A percentile compares a stretch with the other conserved stretches of the same genome.
phyloP scores from a whole-genome alignment of 2,797 vertebrate genomes.

The Rhinophrynus dorsalis region DNA sequence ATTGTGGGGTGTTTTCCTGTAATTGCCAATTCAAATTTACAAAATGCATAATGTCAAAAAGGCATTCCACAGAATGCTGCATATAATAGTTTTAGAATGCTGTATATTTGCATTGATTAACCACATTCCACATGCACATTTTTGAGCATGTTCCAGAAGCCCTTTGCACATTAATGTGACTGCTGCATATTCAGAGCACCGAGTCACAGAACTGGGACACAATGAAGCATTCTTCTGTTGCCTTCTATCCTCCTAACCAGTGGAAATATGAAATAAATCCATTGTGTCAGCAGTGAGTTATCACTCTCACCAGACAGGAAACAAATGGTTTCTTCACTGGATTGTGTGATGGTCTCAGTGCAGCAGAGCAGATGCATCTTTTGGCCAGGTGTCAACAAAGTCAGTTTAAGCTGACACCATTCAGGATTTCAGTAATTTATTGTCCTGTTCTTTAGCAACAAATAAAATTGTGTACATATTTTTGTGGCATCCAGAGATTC shows the following conservation, averaged over 20 bases:
- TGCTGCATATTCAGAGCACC: background rate
- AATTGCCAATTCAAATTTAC: background rate
- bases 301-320: conserved; percentile 20
- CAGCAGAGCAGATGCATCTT: background rate
- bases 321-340: conserved; percentile 19
- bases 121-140: conserved; percentile 30
- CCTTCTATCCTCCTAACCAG: conserved; percentile 19
- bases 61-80: conserved; percentile 23
- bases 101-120: conserved; percentile 29
- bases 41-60: background rate
- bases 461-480: conserved; percentile 3
- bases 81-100: conserved; percentile 9
- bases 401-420: conserved; percentile 22
- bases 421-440: background rate
- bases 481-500: too few relatives aligned
- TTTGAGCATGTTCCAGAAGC: conserved; percentile 18
- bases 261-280: conserved; percentile 37
- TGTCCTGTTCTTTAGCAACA: background rate
- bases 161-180: conserved; percentile 28
- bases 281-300: conserved; percentile 38
- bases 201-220: background rate
- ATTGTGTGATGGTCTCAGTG: conserved; percentile 14
- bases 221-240: conserved; percentile 31
- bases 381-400: conserved; percentile 21
- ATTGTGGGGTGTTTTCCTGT: too few relatives aligned